Evolutionary conservation across 2,888 invertebrate species (phyloP).

Genomic region (Eupelmus urozonus): DNA sequence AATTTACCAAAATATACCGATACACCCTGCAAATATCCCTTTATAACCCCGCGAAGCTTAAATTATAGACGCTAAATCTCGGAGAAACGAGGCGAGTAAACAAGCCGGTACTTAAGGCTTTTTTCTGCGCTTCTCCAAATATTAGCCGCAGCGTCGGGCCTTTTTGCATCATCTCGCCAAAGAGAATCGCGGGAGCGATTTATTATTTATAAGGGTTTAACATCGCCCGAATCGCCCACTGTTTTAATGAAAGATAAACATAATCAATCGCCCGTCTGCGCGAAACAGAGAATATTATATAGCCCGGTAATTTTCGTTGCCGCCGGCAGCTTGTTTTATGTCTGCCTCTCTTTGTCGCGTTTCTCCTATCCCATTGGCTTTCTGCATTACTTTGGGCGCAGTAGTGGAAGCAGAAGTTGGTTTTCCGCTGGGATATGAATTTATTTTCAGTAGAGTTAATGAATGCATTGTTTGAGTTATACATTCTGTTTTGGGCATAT

Average conservation of each 20-base stretch:
- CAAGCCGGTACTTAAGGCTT: neutral
- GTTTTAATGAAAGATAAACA: constrained; percentile 77
- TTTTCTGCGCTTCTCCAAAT: constrained; percentile 3
- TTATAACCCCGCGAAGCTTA: neutral
- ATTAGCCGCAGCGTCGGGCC: neutral
- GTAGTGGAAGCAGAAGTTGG: too few species aligned
- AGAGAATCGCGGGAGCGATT: constrained; percentile 62
- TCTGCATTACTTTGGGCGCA: neutral
- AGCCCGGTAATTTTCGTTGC: constrained; percentile 55
- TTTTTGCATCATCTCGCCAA: constrained; percentile 36
- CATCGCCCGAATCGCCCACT: constrained; percentile 63
- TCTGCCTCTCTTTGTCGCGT: neutral
- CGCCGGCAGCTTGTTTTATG: neutral
- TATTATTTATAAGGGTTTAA: constrained; percentile 72
- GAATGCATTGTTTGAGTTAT: too few species aligned
- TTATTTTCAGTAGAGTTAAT: too few species aligned
- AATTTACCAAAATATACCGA: too few species aligned
- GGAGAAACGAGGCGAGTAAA: constrained; percentile 15
- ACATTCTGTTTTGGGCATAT: neutral
- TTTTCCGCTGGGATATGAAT: too few species aligned
- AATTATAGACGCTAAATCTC: neutral
- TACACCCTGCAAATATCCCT: neutral
- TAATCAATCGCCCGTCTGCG: constrained; percentile 71
- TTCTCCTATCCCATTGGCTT: neutral
- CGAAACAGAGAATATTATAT: constrained; percentile 75